Evolutionary conservation across 1,140 invertebrate species (phyloP).

Genomic region (Penaeus japonicus): DNA sequence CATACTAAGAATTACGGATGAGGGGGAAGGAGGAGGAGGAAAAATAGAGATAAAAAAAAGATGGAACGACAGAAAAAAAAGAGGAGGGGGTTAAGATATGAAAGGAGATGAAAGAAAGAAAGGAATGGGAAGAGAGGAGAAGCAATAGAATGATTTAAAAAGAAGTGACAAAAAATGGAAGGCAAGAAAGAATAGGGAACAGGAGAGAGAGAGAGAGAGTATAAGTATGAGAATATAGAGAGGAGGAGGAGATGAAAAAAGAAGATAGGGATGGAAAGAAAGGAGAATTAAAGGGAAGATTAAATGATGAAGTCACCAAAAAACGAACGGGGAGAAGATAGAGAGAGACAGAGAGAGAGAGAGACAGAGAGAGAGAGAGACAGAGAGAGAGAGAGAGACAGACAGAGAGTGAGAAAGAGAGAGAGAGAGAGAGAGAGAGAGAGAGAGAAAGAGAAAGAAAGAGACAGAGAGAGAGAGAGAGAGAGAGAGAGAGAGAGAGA

Average conservation of each 20-base stretch:
- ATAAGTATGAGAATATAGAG: background rate
- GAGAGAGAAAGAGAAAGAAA: background rate
- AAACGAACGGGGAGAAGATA: background rate
- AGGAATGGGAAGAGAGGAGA: too few species aligned
- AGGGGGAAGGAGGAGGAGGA: background rate
- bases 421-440: background rate
- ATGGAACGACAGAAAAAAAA: too few species aligned
- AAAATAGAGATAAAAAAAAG: too few species aligned
- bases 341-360: background rate
- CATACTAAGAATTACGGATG: background rate
- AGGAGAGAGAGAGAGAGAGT: background rate
- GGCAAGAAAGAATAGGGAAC: too few species aligned
- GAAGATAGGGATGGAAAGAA: background rate
- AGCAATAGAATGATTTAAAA: too few species aligned
- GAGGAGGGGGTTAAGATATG: too few species aligned
- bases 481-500: background rate
- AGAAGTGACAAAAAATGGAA: too few species aligned
- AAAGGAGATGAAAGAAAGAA: too few species aligned
- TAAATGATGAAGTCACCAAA: background rate
- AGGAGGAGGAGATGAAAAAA: background rate
- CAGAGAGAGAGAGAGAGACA: background rate
- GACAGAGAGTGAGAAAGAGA: background rate
- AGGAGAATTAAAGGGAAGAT: background rate
- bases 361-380: background rate
- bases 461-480: background rate